These are phyloP conservation scores for Narcine bancroftii DNA, from an alignment of 2,113 vertebrate species.

Conservation along the genomic window DNA sequence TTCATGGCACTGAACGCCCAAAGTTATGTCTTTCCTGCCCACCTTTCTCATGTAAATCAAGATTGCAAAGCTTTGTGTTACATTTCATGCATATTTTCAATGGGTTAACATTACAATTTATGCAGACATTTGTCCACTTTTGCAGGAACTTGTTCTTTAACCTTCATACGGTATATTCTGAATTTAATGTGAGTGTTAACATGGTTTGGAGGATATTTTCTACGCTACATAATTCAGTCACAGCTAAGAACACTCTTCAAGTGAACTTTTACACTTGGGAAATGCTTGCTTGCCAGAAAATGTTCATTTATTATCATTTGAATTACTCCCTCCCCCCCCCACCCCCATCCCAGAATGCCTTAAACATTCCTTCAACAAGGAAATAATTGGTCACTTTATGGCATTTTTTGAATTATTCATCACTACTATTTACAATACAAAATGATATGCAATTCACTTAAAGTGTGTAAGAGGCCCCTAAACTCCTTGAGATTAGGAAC, in stretches of 20 bases:
- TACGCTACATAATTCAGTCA: background rate
- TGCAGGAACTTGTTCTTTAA: background rate
- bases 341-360: background rate
- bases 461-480: background rate
- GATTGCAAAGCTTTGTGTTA: background rate
- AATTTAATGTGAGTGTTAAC: background rate
- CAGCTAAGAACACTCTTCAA: background rate
- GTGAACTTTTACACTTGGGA: background rate
- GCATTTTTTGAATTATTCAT: background rate
- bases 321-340: background rate
- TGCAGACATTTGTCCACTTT: background rate
- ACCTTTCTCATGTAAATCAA: background rate
- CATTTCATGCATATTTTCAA: slow-evolving; percentile 4
- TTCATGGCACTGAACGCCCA: background rate
- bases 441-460: background rate
- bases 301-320: background rate
- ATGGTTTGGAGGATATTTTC: background rate
- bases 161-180: background rate
- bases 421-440: background rate
- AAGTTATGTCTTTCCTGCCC: background rate
- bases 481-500: background rate
- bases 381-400: background rate
- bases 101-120: background rate
- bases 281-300: background rate
- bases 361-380: background rate